These are phyloP conservation scores for Odontocerum albicorne DNA, from an alignment of 2,888 invertebrate species.

Conservation along the genomic window DNA sequence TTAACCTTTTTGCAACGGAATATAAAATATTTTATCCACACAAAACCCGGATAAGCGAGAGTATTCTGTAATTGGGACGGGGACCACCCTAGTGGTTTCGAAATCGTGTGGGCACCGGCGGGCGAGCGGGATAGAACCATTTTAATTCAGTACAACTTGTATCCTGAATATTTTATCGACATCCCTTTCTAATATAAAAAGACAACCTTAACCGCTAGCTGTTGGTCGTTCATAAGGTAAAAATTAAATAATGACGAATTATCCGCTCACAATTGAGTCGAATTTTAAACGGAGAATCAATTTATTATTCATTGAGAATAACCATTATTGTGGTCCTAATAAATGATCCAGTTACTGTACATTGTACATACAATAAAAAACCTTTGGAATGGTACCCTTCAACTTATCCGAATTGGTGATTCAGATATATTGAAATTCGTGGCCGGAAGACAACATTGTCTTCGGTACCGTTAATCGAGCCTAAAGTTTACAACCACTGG, in stretches of 20 bases:
- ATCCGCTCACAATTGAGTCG: constrained; percentile 27
- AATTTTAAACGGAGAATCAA: constrained; percentile 18
- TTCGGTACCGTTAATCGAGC: too few relatives aligned
- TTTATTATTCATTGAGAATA: constrained; percentile 19
- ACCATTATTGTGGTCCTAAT: too few relatives aligned
- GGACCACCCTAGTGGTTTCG: constrained; percentile 34
- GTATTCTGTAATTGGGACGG: constrained; percentile 30
- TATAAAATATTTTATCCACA: too few relatives aligned
- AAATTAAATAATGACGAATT: constrained; percentile 32
- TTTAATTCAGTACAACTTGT: too few relatives aligned
- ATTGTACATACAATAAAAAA: too few relatives aligned
- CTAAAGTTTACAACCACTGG: too few relatives aligned
- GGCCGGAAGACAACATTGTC: too few relatives aligned
- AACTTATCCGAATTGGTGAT: too few relatives aligned
- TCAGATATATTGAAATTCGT: too few relatives aligned
- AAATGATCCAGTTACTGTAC: too few relatives aligned
- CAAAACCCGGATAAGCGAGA: constrained; percentile 15
- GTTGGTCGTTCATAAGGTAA: constrained; percentile 29
- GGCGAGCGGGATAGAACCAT: neutral
- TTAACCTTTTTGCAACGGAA: too few relatives aligned
- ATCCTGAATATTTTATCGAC: constrained; percentile 1
- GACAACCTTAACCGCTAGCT: constrained; percentile 3
- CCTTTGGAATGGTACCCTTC: too few relatives aligned
- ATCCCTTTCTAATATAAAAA: constrained; percentile 11
- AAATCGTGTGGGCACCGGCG: constrained; percentile 24